A percentile compares a stretch with the other conserved stretches of the same genome.
Evolutionary conservation across 2,797 vertebrate species (phyloP).

Genomic region (Halcyon leucocephala): DNA sequence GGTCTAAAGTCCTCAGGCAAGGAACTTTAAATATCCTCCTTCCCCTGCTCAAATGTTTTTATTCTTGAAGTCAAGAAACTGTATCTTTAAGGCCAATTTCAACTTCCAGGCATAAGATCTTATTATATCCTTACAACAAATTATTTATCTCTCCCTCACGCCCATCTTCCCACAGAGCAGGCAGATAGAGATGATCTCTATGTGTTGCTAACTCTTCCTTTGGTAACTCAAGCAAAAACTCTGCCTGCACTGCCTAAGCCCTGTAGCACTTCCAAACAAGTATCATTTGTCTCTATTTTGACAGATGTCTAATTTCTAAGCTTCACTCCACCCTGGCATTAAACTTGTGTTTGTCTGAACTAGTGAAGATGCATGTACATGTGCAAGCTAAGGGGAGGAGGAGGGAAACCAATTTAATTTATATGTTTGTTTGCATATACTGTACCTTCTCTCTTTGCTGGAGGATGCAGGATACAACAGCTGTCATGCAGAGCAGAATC

Average conservation of each 20-base stretch:
- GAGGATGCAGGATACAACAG: slow-evolving; percentile 83
- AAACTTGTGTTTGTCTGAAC: background rate
- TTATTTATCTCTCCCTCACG: background rate
- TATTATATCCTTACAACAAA: background rate
- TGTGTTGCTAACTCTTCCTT: background rate
- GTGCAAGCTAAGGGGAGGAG: background rate
- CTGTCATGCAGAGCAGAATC: slow-evolving; percentile 91
- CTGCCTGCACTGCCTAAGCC: background rate
- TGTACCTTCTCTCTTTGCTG: slow-evolving; percentile 89
- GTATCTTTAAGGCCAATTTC: background rate
- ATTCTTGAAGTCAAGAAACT: background rate
- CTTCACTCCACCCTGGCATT: background rate
- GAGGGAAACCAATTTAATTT: background rate
- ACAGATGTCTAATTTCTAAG: background rate
- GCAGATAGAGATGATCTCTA: background rate
- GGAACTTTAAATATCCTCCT: background rate
- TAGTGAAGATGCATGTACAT: background rate
- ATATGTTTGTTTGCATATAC: background rate
- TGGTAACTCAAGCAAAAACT: background rate
- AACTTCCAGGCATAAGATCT: background rate
- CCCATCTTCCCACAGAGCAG: background rate
- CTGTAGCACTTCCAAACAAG: background rate
- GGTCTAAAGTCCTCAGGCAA: background rate
- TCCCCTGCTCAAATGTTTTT: background rate
- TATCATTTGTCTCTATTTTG: background rate